phyloP scores from a whole-genome alignment of 2,888 invertebrate species.

The Eristalis pertinax region DNA sequence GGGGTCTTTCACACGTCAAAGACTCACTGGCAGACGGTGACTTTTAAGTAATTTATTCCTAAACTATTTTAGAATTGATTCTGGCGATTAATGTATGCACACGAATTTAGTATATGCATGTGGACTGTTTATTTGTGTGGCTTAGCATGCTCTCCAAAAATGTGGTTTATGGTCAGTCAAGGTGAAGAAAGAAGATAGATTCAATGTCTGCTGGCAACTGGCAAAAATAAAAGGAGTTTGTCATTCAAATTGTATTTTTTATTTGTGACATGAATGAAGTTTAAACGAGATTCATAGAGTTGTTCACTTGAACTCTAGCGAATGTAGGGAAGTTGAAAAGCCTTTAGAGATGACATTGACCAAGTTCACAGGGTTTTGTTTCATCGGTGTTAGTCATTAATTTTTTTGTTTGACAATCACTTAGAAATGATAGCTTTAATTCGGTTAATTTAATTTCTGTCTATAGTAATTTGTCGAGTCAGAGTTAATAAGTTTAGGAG shows the following conservation, averaged over 20 bases:
- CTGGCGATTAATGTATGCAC: not conserved
- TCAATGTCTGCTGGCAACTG: not conserved
- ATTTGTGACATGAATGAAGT: not conserved
- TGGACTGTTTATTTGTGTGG: not conserved
- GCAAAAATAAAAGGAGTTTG: not conserved
- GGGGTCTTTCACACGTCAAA: constrained; percentile 25
- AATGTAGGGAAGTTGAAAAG: not conserved
- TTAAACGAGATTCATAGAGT: not conserved
- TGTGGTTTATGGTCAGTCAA: not conserved
- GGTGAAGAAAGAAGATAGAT: not conserved
- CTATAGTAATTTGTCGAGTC: too few relatives aligned
- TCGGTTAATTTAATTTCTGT: too few relatives aligned
- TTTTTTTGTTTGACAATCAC: not conserved
- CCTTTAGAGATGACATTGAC: not conserved
- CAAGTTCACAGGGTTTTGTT: not conserved
- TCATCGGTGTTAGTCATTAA: not conserved
- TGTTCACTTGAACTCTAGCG: not conserved
- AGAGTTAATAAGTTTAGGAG: too few relatives aligned
- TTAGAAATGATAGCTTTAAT: too few relatives aligned
- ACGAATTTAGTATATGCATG: not conserved
- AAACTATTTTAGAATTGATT: constrained; percentile 5
- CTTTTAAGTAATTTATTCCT: constrained; percentile 31
- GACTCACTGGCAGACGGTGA: constrained; percentile 4
- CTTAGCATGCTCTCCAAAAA: not conserved
- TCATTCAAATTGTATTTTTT: not conserved